A percentile compares a stretch with the other conserved stretches of the same genome.
These are phyloP conservation scores for Spilarctia lutea DNA, from an alignment of 2,888 invertebrate genomes.

Conservation along the genomic window DNA sequence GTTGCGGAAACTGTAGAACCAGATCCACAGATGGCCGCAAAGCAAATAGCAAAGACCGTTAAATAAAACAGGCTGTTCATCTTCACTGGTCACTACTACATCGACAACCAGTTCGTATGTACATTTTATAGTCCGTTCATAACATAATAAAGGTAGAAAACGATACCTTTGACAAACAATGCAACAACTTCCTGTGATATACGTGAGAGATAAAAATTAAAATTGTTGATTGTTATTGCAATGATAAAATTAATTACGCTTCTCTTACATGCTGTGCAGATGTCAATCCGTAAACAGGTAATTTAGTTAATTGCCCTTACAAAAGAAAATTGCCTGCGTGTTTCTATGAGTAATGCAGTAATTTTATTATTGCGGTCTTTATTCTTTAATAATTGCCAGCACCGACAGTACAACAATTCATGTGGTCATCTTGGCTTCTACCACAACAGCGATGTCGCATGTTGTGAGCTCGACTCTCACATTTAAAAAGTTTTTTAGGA, in stretches of 20 bases:
- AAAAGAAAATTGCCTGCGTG: conserved; percentile 17
- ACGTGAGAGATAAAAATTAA: conserved; percentile 70
- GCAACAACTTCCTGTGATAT: conserved; percentile 77
- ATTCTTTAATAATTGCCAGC: neutral
- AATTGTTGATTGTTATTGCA: conserved; percentile 59
- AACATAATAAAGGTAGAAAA: conserved; percentile 62
- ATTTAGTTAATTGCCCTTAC: conserved; percentile 26
- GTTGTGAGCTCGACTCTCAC: neutral
- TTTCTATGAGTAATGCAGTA: neutral
- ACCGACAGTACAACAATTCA: neutral
- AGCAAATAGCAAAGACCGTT: conserved; percentile 61
- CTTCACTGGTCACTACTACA: conserved; percentile 64
- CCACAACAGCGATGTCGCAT: neutral
- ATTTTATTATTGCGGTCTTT: neutral
- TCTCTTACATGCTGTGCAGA: conserved; percentile 47
- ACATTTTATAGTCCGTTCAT: conserved; percentile 65
- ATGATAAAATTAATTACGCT: conserved; percentile 67
- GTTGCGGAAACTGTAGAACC: conserved; percentile 47
- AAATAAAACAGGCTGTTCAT: conserved; percentile 72
- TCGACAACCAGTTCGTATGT: conserved; percentile 37
- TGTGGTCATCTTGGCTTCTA: neutral
- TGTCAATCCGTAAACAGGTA: conserved; percentile 41
- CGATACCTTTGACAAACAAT: conserved; percentile 78
- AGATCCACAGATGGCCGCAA: conserved; percentile 48
- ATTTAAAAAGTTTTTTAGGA: neutral